phyloP scores from a whole-genome alignment of 2,113 vertebrate species.

The Corythornis madagascariensis region DNA sequence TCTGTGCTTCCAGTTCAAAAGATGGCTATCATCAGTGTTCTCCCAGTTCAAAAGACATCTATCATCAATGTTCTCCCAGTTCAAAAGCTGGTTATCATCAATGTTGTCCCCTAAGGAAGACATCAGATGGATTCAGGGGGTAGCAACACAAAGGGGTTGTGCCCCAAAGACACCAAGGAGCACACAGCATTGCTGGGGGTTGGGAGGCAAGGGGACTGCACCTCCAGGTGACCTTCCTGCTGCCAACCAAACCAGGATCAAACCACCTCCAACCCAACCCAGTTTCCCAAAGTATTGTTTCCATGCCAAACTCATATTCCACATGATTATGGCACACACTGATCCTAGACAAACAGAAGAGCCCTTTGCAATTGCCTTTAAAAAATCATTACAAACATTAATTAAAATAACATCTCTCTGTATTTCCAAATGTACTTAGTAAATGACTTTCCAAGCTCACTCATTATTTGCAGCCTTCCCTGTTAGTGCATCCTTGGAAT shows the following conservation, averaged over 20 bases:
- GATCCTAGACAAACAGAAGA: not conserved
- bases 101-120: not conserved
- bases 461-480: not conserved
- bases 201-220: not conserved
- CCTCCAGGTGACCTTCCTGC: not conserved
- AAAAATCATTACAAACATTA: not conserved
- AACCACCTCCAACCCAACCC: not conserved
- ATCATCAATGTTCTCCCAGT: not conserved
- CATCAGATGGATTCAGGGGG: not conserved
- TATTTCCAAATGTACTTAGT: constrained; percentile 10
- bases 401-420: not conserved
- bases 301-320: not conserved
- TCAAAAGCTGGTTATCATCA: not conserved
- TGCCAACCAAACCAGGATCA: not conserved
- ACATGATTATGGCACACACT: not conserved
- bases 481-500: not conserved
- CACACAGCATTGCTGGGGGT: accelerated
- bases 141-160: not conserved
- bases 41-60: too few relatives aligned
- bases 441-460: not conserved
- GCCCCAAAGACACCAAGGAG: accelerated
- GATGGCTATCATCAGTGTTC: not conserved
- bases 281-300: not conserved
- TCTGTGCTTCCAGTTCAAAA: not conserved
- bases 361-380: not conserved